These are phyloP conservation scores for Cyprinodon diabolis DNA, from an alignment of 2,797 vertebrate species.

Conservation along the genomic window DNA sequence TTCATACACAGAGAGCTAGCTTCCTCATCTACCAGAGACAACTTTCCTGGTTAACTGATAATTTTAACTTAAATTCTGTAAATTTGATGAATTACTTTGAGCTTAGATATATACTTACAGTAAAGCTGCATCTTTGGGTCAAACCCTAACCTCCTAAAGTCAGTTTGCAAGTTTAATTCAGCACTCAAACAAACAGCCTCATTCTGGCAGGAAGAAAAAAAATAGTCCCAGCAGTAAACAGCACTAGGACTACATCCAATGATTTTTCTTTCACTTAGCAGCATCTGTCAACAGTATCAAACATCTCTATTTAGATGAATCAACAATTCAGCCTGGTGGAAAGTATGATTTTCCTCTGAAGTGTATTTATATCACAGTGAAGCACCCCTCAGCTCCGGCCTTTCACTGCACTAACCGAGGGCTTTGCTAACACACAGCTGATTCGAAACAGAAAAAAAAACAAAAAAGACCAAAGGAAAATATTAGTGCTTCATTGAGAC, in stretches of 20 bases:
- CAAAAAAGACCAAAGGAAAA: conserved; percentile 13
- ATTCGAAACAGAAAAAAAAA: conserved; percentile 10
- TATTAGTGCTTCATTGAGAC: conserved; percentile 61
- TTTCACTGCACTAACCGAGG: conserved; percentile 62
- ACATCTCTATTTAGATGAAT: conserved; percentile 62
- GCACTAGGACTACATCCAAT: conserved; percentile 38
- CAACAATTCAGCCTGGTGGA: conserved; percentile 45
- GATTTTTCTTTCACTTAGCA: conserved; percentile 62
- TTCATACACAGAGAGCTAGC: too few relatives aligned
- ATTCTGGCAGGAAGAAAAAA: conserved; percentile 29
- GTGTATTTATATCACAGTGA: conserved; percentile 65
- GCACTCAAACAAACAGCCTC: conserved; percentile 17
- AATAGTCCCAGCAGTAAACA: conserved; percentile 34
- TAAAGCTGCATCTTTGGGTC: not conserved
- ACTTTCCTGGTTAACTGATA: too few relatives aligned
- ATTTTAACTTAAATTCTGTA: too few relatives aligned
- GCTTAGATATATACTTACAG: too few relatives aligned
- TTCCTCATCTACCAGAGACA: too few relatives aligned
- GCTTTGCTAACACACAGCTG: conserved; percentile 49
- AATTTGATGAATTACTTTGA: too few relatives aligned
- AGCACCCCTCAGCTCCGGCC: conserved; percentile 44
- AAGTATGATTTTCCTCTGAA: conserved; percentile 57
- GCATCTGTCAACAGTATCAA: conserved; percentile 51
- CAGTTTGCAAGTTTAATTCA: conserved; percentile 27
- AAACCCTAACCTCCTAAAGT: conserved; percentile 14